Conservation (phyloP, 2,113 vertebrate species). For the Panthera tigris region DNA sequence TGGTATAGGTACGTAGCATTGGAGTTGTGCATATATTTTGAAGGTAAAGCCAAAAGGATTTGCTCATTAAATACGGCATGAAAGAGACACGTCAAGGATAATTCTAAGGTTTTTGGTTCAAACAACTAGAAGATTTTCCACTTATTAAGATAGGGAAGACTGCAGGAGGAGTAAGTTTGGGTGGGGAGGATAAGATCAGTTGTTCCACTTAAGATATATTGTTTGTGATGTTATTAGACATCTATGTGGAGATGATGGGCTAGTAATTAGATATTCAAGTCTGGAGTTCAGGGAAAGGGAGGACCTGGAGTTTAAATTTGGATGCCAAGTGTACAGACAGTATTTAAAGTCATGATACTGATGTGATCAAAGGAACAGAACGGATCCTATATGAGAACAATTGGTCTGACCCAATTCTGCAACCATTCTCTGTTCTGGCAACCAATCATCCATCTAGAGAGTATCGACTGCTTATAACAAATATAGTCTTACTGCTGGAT, state of each 20-base stretch:
- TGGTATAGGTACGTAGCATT: background rate
- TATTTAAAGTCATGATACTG: background rate
- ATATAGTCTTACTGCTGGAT: background rate
- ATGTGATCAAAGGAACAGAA: background rate
- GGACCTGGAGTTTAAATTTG: background rate
- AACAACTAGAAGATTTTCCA: background rate
- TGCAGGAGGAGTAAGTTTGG: background rate
- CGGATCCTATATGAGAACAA: background rate
- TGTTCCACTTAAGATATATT: background rate
- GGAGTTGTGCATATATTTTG: constrained; percentile 14
- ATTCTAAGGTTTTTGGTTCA: background rate
- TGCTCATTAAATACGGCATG: background rate
- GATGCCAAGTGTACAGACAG: background rate
- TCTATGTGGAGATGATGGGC: background rate
- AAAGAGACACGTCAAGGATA: constrained; percentile 4
- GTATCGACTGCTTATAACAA: background rate
- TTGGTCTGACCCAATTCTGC: background rate
- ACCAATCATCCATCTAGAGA: background rate
- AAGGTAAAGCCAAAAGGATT: background rate
- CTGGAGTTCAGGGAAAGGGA: background rate
- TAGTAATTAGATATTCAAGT: background rate
- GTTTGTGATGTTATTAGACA: background rate
- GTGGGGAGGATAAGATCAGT: background rate
- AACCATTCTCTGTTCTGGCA: background rate
- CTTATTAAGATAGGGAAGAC: background rate